A percentile compares a stretch with the other conserved stretches of the same genome.
Conservation (phyloP, 1,140 invertebrate species). For the Reticulitermes speratus region DNA sequence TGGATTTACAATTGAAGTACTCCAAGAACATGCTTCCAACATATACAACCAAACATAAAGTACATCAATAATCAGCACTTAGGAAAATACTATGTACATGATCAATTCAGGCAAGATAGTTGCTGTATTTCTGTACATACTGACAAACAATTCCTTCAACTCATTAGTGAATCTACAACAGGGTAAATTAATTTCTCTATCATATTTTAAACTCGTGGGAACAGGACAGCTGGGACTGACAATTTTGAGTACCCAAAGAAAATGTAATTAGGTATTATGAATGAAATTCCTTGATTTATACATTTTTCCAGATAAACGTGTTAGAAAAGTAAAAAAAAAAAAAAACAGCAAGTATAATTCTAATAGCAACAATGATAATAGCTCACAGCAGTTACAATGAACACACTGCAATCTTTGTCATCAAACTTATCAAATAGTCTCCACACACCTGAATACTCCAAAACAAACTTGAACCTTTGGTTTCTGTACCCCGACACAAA, state of each 20-base stretch:
- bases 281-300: too few relatives aligned
- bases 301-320: too few relatives aligned
- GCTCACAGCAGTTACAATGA: too few relatives aligned
- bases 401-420: too few relatives aligned
- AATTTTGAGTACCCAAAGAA: not conserved
- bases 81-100: not conserved
- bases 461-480: not conserved
- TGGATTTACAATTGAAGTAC: not conserved
- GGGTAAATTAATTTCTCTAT: not conserved
- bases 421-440: too few relatives aligned
- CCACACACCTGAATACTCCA: not conserved
- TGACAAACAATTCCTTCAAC: not conserved
- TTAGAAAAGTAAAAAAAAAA: too few relatives aligned
- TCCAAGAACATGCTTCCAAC: not conserved
- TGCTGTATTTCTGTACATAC: not conserved
- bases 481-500: not conserved
- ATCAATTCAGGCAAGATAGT: not conserved
- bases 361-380: too few relatives aligned
- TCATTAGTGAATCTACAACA: not conserved
- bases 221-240: not conserved
- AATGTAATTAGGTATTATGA: not conserved
- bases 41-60: not conserved
- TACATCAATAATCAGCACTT: not conserved
- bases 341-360: too few relatives aligned
- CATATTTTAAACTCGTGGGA: not conserved